phyloP scores from a whole-genome alignment of 2,113 vertebrate genomes.

The Pelecanoides urinatrix region DNA sequence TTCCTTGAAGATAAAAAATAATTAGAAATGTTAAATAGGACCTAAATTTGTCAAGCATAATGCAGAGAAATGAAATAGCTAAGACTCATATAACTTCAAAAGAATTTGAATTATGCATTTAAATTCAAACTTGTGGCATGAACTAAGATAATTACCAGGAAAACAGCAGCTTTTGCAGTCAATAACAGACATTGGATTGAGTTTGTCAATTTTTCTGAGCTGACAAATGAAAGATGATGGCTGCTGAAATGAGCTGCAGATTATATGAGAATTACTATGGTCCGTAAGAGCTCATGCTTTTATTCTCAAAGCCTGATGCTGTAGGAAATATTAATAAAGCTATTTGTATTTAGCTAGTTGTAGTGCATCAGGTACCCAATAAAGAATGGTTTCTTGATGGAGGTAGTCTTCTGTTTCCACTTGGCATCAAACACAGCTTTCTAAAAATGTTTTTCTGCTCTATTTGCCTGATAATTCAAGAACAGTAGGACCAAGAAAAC shows the following conservation, averaged over 20 bases:
- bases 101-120: conserved; percentile 58
- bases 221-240: conserved; percentile 64
- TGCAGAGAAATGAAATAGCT: conserved; percentile 2
- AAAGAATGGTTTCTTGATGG: conserved; percentile 12
- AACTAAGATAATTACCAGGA: conserved; percentile 56
- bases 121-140: conserved; percentile 50
- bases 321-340: conserved; percentile 51
- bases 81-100: conserved; percentile 30
- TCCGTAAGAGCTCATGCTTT: conserved; percentile 34
- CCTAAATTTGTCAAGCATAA: conserved; percentile 16
- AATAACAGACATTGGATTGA: conserved; percentile 50
- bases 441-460: conserved; percentile 28
- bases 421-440: conserved; percentile 20
- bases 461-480: conserved; percentile 42
- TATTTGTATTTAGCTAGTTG: conserved; percentile 28
- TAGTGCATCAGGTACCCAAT: neutral
- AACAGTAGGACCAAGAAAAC: neutral
- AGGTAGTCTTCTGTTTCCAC: conserved; percentile 25
- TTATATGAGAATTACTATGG: neutral
- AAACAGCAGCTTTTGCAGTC: conserved; percentile 55
- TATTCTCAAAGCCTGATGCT: conserved; percentile 35
- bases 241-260: conserved; percentile 50
- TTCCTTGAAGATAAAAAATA: neutral
- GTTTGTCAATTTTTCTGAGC: conserved; percentile 64
- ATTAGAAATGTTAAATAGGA: conserved; percentile 39